Base-by-base conservation (phyloP, 1,140 invertebrate species). In the Philopotamus ludificatus region DNA sequence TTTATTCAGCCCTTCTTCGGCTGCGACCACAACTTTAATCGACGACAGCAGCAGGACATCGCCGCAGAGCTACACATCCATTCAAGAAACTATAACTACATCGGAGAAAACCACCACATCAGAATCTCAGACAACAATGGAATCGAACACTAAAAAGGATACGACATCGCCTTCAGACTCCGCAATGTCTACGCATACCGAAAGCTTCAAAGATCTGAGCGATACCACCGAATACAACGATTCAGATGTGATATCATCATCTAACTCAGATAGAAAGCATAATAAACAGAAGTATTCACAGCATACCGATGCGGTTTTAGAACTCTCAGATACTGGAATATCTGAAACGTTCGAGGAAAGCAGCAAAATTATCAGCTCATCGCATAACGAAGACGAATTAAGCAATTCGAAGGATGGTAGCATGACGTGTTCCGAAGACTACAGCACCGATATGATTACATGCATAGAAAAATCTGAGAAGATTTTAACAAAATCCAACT, bases 331-430 rank as follows among this genome's bases (percentile, higher is more conserved):
- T 45, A 70, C 68, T 22, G 68, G 68, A 18, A 70, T 70, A 45
- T 69, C 67, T 23, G 68, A 66, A 41, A 70, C 68, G n/a, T 9
- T 70, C 3, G 68, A 70, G 44, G 64, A 70, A 25, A 66, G 61
- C 34, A 65, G 65, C 15, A 70, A 66, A 34, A 47, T 26, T 26
- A 15, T 41, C 20, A 34, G 42, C 16, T 57, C 62, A n/a, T 26
- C 41, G 12, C 50, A 57, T 1, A 23, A 41, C 21, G 62, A 68
- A 2, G 63, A 64, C 16, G 64, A 66, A 44, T 47, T 39, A 8
- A 63, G 34, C 12, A 21, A 55, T 15, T 70, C 64, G 1, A 63
- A 66, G 23, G 57, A 62, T 22, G 55, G 68, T 4, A 70, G 64
- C 21, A 26, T 60, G 20, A 44, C 63, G 10, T 44, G 51, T 53